Evolutionary conservation across 2,113 vertebrate species (phyloP).

Genomic region (Connochaetes taurinus): DNA sequence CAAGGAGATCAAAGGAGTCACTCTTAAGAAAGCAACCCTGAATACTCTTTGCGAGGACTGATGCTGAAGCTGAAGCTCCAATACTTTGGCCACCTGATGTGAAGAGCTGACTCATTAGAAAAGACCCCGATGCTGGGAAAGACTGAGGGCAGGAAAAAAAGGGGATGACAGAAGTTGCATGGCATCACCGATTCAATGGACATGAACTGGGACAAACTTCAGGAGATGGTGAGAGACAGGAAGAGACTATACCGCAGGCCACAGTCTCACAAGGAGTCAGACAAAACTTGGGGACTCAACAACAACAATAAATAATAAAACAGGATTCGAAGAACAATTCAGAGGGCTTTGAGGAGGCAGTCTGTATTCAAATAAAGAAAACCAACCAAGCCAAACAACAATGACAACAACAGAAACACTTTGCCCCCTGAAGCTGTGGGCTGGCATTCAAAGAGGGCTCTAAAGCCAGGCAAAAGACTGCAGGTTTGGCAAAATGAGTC

Average conservation of each 20-base stretch:
- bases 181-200: not conserved
- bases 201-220: not conserved
- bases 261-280: not conserved
- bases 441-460: not conserved
- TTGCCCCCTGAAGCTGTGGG: not conserved
- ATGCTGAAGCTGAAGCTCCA: not conserved
- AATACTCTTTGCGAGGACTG: not conserved
- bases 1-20: not conserved
- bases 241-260: not conserved
- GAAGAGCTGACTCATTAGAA: not conserved
- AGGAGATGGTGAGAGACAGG: not conserved
- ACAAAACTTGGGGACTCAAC: not conserved
- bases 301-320: not conserved
- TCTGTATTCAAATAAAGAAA: not conserved
- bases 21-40: not conserved
- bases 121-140: not conserved
- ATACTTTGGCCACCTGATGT: not conserved
- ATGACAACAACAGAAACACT: not conserved
- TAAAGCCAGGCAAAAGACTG: slow-evolving; percentile 25
- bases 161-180: not conserved
- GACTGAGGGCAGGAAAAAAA: not conserved
- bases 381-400: not conserved
- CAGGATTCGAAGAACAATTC: not conserved
- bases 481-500: slow-evolving; percentile 53
- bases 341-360: not conserved